These are phyloP conservation scores for Drosophila pseudotalamancana DNA, from an alignment of 2,888 invertebrate species.

Conservation along the genomic window DNA sequence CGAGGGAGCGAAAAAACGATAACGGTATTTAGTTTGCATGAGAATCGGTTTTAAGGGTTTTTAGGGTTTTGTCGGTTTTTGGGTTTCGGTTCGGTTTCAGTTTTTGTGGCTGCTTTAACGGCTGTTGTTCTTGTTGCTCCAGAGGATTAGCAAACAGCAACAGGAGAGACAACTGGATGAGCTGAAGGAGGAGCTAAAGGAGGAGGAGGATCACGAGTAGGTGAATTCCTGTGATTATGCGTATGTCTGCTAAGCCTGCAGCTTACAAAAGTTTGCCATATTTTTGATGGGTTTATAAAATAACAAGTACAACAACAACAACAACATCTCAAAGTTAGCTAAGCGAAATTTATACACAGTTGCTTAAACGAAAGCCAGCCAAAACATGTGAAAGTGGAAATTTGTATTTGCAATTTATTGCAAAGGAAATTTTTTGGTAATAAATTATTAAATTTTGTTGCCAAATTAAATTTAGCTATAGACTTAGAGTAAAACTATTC, in stretches of 20 bases:
- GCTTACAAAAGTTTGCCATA: conserved; percentile 56
- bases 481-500: no score
- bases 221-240: conserved; percentile 49
- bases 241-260: conserved; percentile 56
- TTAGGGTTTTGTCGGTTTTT: conserved; percentile 35
- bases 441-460: not conserved
- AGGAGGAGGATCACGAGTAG: not conserved
- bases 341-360: conserved; percentile 11
- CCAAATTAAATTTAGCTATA: no score
- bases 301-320: conserved; percentile 4
- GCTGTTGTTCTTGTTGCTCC: conserved; percentile 14
- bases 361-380: conserved; percentile 11
- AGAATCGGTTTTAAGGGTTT: conserved; percentile 71
- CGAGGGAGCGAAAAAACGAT: conserved; percentile 51
- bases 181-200: no score
- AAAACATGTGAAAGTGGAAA: not conserved
- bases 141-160: conserved; percentile 40
- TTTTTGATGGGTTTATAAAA: conserved; percentile 50
- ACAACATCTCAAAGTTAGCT: not conserved
- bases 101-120: conserved; percentile 58
- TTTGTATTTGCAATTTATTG: conserved; percentile 3
- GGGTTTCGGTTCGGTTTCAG: no score
- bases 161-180: not conserved
- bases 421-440: not conserved
- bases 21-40: conserved; percentile 78